phyloP scores from a whole-genome alignment of 2,888 invertebrate genomes.

The Cryptophagus acutangulus region DNA sequence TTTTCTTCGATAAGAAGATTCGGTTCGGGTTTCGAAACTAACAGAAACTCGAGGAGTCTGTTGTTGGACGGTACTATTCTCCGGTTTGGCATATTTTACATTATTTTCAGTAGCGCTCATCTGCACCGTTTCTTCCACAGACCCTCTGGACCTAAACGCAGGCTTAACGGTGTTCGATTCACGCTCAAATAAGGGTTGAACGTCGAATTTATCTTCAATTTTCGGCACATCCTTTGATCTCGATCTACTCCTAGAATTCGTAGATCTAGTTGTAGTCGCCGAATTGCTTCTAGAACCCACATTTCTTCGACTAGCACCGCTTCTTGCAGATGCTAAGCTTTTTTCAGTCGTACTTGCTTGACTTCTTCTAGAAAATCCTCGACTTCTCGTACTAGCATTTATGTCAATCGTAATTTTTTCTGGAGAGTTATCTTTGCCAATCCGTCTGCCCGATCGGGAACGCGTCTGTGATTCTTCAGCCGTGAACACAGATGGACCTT shows the following conservation, averaged over 20 bases:
- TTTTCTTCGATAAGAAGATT: conserved; percentile 19
- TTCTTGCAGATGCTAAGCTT: not conserved
- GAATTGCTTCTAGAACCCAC: conserved; percentile 12
- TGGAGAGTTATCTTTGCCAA: conserved; percentile 15
- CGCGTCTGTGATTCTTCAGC: conserved; percentile 28
- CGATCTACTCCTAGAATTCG: conserved; percentile 12
- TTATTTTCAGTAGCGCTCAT: conserved; percentile 35
- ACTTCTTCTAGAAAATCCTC: conserved; percentile 8
- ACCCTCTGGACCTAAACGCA: conserved; percentile 14
- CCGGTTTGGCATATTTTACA: conserved; percentile 29
- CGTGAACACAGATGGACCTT: conserved; percentile 25
- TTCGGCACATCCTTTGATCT: conserved; percentile 32
- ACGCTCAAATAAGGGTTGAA: conserved; percentile 43
- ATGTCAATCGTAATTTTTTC: conserved; percentile 24
- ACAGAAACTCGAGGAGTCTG: conserved; percentile 17
- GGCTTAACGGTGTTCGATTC: conserved; percentile 38
- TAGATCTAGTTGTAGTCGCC: conserved; percentile 5
- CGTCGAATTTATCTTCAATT: conserved; percentile 43
- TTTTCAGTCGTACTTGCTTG: not conserved
- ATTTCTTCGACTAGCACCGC: not conserved
- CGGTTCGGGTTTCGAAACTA: conserved; percentile 32
- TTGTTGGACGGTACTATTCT: conserved; percentile 16
- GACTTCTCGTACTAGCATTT: conserved; percentile 8
- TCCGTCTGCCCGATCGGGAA: conserved; percentile 31
- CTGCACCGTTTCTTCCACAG: conserved; percentile 27